Conservation (phyloP, 2,797 vertebrate genomes). For the Spinus pinus region DNA sequence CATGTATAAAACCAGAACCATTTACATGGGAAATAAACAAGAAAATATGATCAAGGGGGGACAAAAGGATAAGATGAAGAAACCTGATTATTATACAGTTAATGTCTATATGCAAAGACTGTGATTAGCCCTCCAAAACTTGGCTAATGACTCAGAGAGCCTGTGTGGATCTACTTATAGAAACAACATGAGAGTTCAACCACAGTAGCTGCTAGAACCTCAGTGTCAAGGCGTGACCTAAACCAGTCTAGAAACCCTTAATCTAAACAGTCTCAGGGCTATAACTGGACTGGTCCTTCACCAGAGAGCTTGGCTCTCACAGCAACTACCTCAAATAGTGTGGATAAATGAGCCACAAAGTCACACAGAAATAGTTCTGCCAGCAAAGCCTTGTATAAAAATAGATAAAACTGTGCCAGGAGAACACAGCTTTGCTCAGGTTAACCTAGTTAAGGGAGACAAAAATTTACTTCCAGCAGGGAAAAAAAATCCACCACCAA, state of each 20-base stretch:
- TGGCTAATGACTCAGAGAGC: neutral
- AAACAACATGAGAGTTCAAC: neutral
- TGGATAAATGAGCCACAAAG: neutral
- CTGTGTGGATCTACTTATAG: neutral
- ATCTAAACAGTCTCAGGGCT: neutral
- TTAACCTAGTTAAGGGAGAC: neutral
- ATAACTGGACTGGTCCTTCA: neutral
- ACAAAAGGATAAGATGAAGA: neutral
- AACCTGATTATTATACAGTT: neutral
- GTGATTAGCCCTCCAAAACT: neutral
- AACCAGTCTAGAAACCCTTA: neutral
- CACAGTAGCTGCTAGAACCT: neutral
- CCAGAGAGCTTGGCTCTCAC: neutral
- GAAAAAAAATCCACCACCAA: neutral
- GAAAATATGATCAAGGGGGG: neutral
- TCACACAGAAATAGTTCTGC: neutral
- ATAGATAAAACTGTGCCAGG: neutral
- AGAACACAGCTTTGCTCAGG: neutral
- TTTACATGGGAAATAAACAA: neutral
- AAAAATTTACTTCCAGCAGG: neutral
- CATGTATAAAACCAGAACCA: neutral
- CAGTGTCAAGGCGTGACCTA: neutral
- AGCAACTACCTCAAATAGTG: neutral
- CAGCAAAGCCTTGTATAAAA: conserved; percentile 4
- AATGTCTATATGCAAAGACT: neutral